Evolutionary conservation across 1,140 invertebrate species (phyloP), one percentile per base, ranked within the genome.

Genomic region (Aplysia californica): DNA sequence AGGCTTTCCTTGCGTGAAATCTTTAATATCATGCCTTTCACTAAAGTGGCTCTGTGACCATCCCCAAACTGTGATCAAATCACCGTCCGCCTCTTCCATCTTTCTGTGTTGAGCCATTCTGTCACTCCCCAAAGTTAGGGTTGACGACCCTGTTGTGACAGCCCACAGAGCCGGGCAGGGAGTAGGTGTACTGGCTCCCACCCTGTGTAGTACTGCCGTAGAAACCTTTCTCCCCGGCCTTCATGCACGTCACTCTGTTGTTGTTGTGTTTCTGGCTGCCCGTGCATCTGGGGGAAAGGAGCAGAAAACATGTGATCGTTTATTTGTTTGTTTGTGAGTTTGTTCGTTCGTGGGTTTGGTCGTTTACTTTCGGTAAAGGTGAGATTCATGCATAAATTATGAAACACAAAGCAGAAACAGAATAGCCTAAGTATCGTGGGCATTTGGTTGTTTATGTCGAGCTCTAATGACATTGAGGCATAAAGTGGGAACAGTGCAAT

Each of bases 161-260:
- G 5, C 78, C 77, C 4, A 58, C 38, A 0, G 81, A 78, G 10
- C 68, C 65, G 23, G 77, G 79, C 35, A 84, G 61, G 58, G 79
- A 67, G 58, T 82, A 81, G 29, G 81, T 80, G 75, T 79, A 74
- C 38, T 84, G 76, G 70, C 75, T 79, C 58, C 83, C 83, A 2
- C 78, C 76, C 55, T 83, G 78, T 5, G 77, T 68, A 0, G 78
- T 76, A 29, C 83, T 81, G 23, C 83, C 82, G 29, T 80, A 82
- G 73, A 84, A 84, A 5, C 83, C 82, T 26, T 73, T 68, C 21
- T 79, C 75, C 10, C 82, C 83, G 5, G 83, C 77, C 73, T 83
- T 83, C 82, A 84, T 83, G 61, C 83, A 84, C 20, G 75, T 80
- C 3, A 83, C 75, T n/a, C 59, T 77, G 10, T 79, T 80, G 18